phyloP scores from a whole-genome alignment of 2,797 vertebrate species.

The Myotis vivesi region DNA sequence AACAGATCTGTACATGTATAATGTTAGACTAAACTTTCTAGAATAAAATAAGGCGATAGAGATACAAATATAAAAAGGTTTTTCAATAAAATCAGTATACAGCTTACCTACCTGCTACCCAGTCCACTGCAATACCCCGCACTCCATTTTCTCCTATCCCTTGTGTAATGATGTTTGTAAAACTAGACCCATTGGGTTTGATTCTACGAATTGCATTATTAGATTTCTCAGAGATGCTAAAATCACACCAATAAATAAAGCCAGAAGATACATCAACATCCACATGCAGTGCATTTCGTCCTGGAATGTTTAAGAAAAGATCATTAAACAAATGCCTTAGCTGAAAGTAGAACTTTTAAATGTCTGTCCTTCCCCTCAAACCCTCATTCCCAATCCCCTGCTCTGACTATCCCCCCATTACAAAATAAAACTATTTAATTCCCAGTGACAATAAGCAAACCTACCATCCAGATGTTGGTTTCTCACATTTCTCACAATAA shows the following conservation, averaged over 20 bases:
- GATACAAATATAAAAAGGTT: not conserved
- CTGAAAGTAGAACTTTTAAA: not conserved
- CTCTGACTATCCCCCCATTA: not conserved
- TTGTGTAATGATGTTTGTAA: conserved; percentile 90
- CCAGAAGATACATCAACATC: conserved; percentile 95
- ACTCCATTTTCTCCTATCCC: conserved; percentile 97
- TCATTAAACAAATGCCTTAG: conserved; percentile 21
- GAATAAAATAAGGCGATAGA: not conserved
- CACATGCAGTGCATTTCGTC: conserved; percentile 94
- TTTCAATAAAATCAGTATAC: not conserved
- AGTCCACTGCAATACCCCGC: conserved; percentile 96
- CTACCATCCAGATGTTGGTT: not conserved
- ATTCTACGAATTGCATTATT: conserved; percentile 94
- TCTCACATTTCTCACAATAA: conserved; percentile 10
- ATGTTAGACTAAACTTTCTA: not conserved
- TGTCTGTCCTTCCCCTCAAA: not conserved
- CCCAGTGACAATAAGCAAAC: not conserved
- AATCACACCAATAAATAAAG: conserved; percentile 99
- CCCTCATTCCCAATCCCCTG: not conserved
- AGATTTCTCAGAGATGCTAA: conserved; percentile 88
- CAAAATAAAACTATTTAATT: not conserved
- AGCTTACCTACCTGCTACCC: conserved; percentile 92
- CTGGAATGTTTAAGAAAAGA: conserved; percentile 83
- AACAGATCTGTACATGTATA: not conserved
- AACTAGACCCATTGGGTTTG: conserved; percentile 94